Base-by-base conservation (phyloP, 2,797 vertebrate species). In the Chelonia mydas region DNA sequence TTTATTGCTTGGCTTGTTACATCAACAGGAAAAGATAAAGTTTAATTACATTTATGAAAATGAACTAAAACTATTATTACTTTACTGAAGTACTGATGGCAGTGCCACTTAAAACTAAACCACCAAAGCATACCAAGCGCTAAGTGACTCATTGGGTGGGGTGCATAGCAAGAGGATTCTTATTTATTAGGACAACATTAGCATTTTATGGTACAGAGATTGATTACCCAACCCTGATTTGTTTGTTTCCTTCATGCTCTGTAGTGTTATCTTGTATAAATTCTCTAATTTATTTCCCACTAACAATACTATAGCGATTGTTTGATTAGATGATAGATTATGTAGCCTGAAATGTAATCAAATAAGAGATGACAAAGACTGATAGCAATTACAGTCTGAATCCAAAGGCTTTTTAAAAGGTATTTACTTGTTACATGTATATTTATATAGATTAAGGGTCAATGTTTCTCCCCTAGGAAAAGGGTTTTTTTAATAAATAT, bases 11-110 rank as follows among this genome's bases (percentile, higher is more conserved):
- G 89, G 33, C 17, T 97, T 95, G 72, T 93, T 97, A 13, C 49
- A 84, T 90, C 90, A 97, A 88, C 55, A 97, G 92, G 81, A 96
- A 97, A 85, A 92, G 80, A 90, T 96, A 92, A 84, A 95, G 4
- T 96, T 97, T 97, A 95, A 98, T 97, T 97, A 90, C 81, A 96
- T 98, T 97, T 93, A 96, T 95, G 93, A 97, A 97, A 98, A 97
- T 93, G 28, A 97, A 97, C 86, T 87, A 59, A 33, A 97, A 88
- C 11, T 74, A 65, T 92, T 90, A 90, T 88, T 95, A 87, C 87
- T 95, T 97, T 96, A 53, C 28, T 83, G 80, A 90, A 94, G 5
- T 37, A 11, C n/a, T 96, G 91, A 93, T 81, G n/a, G 19, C 68
- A 90, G 92, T 90, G 79, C 51, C 80, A 95, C 79, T 95, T 97